These are phyloP conservation scores for Apoda limacodes DNA, from an alignment of 2,888 invertebrate species.

Conservation along the genomic window DNA sequence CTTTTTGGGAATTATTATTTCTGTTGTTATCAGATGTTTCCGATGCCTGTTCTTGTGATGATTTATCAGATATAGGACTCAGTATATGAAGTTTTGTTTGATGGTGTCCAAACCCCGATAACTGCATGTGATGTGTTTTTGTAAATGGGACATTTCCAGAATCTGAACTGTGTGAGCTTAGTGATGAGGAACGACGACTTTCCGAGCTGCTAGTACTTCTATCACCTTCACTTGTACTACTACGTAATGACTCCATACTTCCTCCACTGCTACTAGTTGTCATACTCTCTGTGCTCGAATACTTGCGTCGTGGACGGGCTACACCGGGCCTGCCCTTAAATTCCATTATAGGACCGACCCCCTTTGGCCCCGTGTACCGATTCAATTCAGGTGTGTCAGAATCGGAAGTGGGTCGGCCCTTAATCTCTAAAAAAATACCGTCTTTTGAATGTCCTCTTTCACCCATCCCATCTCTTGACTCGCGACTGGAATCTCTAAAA, in stretches of 20 bases:
- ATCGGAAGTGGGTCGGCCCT: constrained; percentile 75
- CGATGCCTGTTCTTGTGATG: constrained; percentile 86
- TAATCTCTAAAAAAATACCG: constrained; percentile 79
- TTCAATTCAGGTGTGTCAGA: constrained; percentile 66
- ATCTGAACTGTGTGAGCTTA: constrained; percentile 89
- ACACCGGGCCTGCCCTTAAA: constrained; percentile 73
- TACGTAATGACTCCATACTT: constrained; percentile 88
- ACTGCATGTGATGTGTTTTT: constrained; percentile 72
- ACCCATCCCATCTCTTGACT: constrained; percentile 75
- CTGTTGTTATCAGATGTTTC: constrained; percentile 86
- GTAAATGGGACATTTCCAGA: constrained; percentile 74
- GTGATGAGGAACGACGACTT: constrained; percentile 83
- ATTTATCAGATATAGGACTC: constrained; percentile 91
- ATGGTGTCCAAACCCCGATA: constrained; percentile 79
- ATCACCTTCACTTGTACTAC: constrained; percentile 89
- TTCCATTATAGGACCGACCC: constrained; percentile 70
- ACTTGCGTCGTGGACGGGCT: constrained; percentile 68
- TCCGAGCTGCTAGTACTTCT: constrained; percentile 88
- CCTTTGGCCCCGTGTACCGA: constrained; percentile 67
- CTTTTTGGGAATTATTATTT: constrained; percentile 82
- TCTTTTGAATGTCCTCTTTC: constrained; percentile 77
- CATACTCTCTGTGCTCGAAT: constrained; percentile 88
- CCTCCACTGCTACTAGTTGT: constrained; percentile 89
- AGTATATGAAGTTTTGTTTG: constrained; percentile 84
- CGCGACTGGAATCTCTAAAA: constrained; percentile 59